These are phyloP conservation scores for Rhagonycha fulva DNA, from an alignment of 2,888 invertebrate genomes.

Conservation along the genomic window DNA sequence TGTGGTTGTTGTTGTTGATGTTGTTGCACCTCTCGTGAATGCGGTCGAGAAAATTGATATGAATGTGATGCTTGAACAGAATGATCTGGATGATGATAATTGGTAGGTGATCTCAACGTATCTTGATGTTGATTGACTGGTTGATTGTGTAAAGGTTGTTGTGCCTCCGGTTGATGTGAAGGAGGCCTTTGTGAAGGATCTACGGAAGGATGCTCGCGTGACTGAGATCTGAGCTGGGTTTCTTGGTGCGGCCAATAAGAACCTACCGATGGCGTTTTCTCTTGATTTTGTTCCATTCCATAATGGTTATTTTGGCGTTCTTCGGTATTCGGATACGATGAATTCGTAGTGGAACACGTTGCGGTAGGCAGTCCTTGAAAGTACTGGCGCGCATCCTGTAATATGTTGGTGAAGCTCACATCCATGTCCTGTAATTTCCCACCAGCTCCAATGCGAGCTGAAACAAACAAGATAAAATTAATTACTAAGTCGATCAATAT, in stretches of 20 bases:
- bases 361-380: constrained; percentile 77
- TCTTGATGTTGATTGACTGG: constrained; percentile 18
- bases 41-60: constrained; percentile 55
- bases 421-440: constrained; percentile 67
- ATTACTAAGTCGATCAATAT: background rate
- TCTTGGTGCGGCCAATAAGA: constrained; percentile 30
- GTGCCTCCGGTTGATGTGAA: constrained; percentile 29
- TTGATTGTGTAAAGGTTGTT: constrained; percentile 27
- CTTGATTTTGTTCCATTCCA: constrained; percentile 22
- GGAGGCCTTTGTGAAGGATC: constrained; percentile 21
- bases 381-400: constrained; percentile 83
- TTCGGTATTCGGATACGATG: constrained; percentile 34
- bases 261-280: constrained; percentile 21
- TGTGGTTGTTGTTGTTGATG: constrained; percentile 31
- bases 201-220: constrained; percentile 18
- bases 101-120: constrained; percentile 23
- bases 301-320: constrained; percentile 19
- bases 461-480: constrained; percentile 10
- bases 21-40: constrained; percentile 44
- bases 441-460: constrained; percentile 27
- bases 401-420: constrained; percentile 77
- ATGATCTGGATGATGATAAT: constrained; percentile 21
- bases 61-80: constrained; percentile 44
- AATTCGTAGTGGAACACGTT: constrained; percentile 48
- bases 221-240: constrained; percentile 26